A percentile compares a stretch with the other conserved stretches of the same genome.
These are phyloP conservation scores for Aporrectodea caliginosa DNA, from an alignment of 1,140 invertebrate species.

Conservation along the genomic window DNA sequence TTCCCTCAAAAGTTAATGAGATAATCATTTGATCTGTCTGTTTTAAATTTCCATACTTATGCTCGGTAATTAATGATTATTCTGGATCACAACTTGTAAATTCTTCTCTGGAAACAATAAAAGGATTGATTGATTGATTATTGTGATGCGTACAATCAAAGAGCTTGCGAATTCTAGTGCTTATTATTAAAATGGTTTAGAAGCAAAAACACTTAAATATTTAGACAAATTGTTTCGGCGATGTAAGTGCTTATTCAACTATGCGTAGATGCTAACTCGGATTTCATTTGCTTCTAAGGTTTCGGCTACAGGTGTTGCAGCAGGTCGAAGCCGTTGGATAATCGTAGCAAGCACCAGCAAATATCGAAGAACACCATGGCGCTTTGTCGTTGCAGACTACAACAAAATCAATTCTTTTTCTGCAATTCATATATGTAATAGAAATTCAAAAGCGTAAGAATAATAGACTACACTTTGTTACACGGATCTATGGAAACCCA, in stretches of 20 bases:
- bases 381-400: neutral
- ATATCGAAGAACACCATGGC: neutral
- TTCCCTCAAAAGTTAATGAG: no score
- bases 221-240: neutral
- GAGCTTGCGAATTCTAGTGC: neutral
- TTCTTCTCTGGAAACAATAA: no score
- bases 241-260: neutral
- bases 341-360: neutral
- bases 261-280: neutral
- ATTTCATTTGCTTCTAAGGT: neutral
- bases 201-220: neutral
- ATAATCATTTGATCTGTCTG: no score
- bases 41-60: no score
- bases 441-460: neutral
- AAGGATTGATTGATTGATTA: no score
- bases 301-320: neutral
- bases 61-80: no score
- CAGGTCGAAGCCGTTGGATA: neutral
- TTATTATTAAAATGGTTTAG: neutral
- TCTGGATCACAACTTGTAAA: no score
- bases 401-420: no score
- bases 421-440: neutral
- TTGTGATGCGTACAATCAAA: no score
- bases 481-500: no score
- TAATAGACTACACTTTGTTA: neutral